phyloP scores from a whole-genome alignment of 2,888 invertebrate genomes.

The Vanessa cardui region DNA sequence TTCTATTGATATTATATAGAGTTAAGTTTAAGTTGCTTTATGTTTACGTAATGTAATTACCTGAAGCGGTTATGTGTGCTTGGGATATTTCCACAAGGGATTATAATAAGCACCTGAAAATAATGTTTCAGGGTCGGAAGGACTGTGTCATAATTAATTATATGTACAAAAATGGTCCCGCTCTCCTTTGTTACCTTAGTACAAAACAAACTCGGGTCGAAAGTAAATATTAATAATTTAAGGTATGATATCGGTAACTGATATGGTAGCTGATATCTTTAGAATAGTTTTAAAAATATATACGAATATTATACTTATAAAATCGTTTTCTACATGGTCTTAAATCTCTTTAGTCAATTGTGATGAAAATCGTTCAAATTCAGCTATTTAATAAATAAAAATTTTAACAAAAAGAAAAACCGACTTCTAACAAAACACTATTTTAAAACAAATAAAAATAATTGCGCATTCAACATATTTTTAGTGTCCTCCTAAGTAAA shows the following conservation, averaged over 20 bases:
- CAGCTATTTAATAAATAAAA: no score
- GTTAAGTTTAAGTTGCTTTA: not conserved
- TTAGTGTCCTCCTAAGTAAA: no score
- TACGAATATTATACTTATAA: no score
- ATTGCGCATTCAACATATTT: no score
- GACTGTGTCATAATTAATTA: slow-evolving; percentile 24
- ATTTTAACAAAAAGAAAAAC: no score
- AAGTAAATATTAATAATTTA: slow-evolving; percentile 4
- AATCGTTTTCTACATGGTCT: no score
- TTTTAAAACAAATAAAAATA: no score
- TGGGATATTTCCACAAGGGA: not conserved
- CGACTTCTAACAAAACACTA: no score
- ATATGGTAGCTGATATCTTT: not conserved
- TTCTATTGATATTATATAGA: not conserved
- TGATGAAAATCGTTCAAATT: no score
- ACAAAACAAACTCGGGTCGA: not conserved
- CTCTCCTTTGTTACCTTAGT: not conserved
- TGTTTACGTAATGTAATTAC: slow-evolving; percentile 4
- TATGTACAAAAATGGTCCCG: slow-evolving; percentile 17
- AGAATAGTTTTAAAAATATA: not conserved
- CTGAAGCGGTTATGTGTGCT: not conserved
- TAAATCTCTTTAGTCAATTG: no score
- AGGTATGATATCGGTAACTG: not conserved
- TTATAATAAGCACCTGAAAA: slow-evolving; percentile 21
- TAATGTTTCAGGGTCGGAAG: slow-evolving; percentile 17